Conservation (phyloP, 2,113 vertebrate species). For the Tauraco erythrolophus region DNA sequence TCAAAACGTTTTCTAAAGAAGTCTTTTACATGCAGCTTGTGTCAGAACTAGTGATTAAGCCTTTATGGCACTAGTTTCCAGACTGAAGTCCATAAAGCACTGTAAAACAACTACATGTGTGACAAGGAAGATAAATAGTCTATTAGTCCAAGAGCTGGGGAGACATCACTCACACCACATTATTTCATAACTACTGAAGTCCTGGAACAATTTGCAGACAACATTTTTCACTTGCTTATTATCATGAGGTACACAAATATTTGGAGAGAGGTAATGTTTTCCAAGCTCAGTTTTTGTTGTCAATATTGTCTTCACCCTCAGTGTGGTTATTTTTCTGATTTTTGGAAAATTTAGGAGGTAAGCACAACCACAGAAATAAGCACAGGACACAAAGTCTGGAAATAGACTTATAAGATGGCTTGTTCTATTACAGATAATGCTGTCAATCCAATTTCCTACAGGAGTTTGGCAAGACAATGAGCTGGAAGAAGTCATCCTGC, state of each 20-base stretch:
- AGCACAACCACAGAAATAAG: neutral
- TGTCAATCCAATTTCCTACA: constrained; percentile 39
- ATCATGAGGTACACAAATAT: fast-evolving
- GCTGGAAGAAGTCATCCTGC: neutral
- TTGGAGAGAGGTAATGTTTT: neutral
- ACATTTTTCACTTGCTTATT: neutral
- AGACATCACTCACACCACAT: neutral
- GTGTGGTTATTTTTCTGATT: fast-evolving
- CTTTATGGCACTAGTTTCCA: neutral
- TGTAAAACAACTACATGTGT: neutral
- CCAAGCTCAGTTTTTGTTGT: neutral
- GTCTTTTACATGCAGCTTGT: neutral
- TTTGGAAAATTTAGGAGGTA: neutral
- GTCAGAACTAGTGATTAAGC: neutral
- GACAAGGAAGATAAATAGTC: neutral
- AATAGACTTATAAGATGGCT: neutral
- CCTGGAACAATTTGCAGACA: neutral
- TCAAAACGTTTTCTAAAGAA: neutral
- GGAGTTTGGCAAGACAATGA: neutral
- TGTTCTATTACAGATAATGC: constrained; percentile 25
- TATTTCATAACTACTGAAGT: neutral
- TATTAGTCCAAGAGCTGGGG: neutral
- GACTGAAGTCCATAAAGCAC: neutral
- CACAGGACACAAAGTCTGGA: neutral
- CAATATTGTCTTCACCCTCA: neutral